Conservation (phyloP, 2,888 invertebrate genomes). For the Eupsilia transversa region DNA sequence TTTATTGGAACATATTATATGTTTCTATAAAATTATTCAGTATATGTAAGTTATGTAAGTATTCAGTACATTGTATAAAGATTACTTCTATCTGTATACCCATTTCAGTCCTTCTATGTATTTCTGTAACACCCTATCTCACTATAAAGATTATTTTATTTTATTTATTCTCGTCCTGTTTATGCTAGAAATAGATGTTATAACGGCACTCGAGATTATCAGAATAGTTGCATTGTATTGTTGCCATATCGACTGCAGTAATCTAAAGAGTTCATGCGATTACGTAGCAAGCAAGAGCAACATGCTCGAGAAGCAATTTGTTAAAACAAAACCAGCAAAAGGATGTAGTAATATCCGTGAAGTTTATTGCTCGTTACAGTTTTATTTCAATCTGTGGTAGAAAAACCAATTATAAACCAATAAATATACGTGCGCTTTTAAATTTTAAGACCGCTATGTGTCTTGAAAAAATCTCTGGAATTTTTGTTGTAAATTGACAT, state of each 20-base stretch:
- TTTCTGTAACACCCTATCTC: slow-evolving; percentile 24
- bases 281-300: slow-evolving; percentile 44
- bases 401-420: background rate
- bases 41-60: no score
- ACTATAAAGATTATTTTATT: slow-evolving; percentile 38
- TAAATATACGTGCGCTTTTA: background rate
- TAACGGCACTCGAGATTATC: slow-evolving; percentile 40
- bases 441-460: background rate
- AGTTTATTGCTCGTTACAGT: slow-evolving; percentile 38
- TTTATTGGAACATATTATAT: background rate
- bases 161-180: slow-evolving; percentile 27
- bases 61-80: slow-evolving; percentile 2
- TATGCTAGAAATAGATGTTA: slow-evolving; percentile 36
- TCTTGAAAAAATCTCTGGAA: background rate
- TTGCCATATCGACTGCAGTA: slow-evolving; percentile 41
- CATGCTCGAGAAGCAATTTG: slow-evolving; percentile 34
- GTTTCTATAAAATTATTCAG: no score
- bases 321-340: slow-evolving; percentile 45
- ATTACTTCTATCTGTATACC: slow-evolving; percentile 17
- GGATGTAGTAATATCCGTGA: slow-evolving; percentile 34
- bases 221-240: slow-evolving; percentile 45
- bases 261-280: slow-evolving; percentile 41
- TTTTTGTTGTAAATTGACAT: slow-evolving; percentile 10
- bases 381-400: slow-evolving; percentile 6
- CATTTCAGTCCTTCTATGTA: slow-evolving; percentile 14